phyloP scores from a whole-genome alignment of 2,888 invertebrate genomes.

The Cephus spinipes region DNA sequence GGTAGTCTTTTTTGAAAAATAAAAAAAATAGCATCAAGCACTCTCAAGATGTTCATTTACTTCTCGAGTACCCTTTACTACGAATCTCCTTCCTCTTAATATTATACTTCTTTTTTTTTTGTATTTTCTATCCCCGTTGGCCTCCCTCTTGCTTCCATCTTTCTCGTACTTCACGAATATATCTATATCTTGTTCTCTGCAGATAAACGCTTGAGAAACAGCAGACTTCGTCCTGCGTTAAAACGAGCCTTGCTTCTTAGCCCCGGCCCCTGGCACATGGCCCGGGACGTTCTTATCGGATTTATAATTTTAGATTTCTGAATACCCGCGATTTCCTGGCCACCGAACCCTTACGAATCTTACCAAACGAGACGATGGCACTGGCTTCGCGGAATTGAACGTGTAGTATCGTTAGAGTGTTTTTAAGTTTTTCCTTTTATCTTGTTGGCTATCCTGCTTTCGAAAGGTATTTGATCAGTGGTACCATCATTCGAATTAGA shows the following conservation, averaged over 20 bases:
- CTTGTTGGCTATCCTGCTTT: neutral
- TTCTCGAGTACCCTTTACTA: neutral
- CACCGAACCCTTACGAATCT: constrained; percentile 30
- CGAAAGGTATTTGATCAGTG: neutral
- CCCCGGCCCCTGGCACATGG: constrained; percentile 50
- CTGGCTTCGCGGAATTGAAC: neutral
- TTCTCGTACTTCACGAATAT: neutral
- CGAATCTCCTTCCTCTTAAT: neutral
- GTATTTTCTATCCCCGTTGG: neutral
- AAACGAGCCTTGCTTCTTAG: constrained; percentile 41
- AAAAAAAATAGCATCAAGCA: neutral
- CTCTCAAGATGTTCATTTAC: neutral
- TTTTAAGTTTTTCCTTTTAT: neutral
- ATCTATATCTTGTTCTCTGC: constrained; percentile 13
- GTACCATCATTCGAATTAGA: neutral
- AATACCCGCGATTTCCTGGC: constrained; percentile 45
- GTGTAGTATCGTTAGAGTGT: neutral
- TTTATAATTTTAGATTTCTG: constrained; percentile 58
- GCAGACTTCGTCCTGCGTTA: constrained; percentile 44
- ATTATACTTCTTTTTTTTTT: neutral
- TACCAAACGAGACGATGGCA: neutral
- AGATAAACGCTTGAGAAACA: constrained; percentile 60
- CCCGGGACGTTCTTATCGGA: constrained; percentile 50
- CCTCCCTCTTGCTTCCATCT: neutral
- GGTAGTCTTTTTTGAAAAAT: neutral